A percentile compares a stretch with the other conserved stretches of the same genome.
These are phyloP conservation scores for Salticus scenicus DNA, from an alignment of 2,888 invertebrate species.

Conservation along the genomic window DNA sequence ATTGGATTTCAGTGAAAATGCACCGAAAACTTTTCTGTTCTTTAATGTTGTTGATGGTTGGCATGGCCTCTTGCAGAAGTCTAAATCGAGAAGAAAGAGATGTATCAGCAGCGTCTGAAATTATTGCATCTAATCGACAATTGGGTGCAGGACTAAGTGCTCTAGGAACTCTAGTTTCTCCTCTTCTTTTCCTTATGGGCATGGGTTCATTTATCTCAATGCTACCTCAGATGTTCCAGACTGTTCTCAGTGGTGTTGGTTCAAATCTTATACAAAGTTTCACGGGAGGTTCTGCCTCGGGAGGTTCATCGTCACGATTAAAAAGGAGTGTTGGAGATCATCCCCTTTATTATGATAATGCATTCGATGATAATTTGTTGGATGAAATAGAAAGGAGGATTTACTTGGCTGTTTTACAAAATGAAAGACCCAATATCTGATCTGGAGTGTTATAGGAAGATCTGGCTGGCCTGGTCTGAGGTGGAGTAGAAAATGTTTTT, in stretches of 20 bases:
- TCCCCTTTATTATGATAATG: too few relatives aligned
- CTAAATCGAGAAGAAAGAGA: conserved; percentile 19
- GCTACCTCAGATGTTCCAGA: conserved; percentile 64
- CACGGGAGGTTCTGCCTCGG: conserved; percentile 14
- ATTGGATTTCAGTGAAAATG: conserved; percentile 31
- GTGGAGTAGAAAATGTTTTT: too few relatives aligned
- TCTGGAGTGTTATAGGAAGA: not conserved
- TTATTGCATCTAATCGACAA: conserved; percentile 18
- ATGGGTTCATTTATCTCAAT: conserved; percentile 65
- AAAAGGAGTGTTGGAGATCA: conserved; percentile 9
- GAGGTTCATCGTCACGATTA: not conserved
- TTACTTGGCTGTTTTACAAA: conserved; percentile 41
- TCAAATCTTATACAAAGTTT: conserved; percentile 54
- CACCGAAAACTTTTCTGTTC: not conserved
- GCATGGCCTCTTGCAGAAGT: conserved; percentile 20
- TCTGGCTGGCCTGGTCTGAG: conserved; percentile 9
- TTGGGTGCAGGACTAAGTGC: conserved; percentile 54
- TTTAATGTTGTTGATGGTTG: not conserved
- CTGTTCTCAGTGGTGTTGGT: conserved; percentile 51
- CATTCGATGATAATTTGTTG: not conserved
- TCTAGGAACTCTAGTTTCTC: conserved; percentile 49
- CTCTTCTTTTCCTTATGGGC: conserved; percentile 65
- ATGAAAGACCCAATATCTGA: conserved; percentile 22
- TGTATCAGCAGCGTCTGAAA: not conserved
- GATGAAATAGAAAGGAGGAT: conserved; percentile 31